Conservation (phyloP, 2,113 vertebrate species). For the Embiotoca jacksoni region DNA sequence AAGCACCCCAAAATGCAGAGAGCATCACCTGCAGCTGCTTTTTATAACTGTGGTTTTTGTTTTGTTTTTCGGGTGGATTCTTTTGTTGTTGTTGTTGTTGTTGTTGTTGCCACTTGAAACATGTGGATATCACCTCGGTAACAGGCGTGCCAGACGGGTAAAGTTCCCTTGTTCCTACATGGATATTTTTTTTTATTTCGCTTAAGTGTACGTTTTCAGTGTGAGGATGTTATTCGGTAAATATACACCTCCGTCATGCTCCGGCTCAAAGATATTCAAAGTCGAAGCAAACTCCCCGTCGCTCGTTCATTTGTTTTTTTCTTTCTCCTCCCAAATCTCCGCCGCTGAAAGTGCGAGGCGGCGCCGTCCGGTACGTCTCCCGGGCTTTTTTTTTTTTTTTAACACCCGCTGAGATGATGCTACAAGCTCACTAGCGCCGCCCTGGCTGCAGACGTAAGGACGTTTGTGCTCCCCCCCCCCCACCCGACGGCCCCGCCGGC, state of each 20-base stretch:
- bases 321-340: background rate
- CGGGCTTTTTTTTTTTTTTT: background rate
- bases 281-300: conserved; percentile 13
- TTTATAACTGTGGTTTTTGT: background rate
- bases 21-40: conserved; percentile 17
- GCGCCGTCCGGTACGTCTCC: background rate
- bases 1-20: conserved; percentile 23
- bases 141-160: conserved; percentile 16
- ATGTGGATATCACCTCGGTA: conserved; percentile 8
- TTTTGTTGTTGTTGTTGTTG: background rate
- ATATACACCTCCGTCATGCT: conserved; percentile 1
- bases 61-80: background rate
- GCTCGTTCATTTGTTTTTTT: background rate
- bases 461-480: conserved; percentile 63
- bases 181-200: conserved; percentile 19
- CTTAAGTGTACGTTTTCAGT: conserved; percentile 21
- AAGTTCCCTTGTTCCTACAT: conserved; percentile 15
- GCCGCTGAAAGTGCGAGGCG: background rate
- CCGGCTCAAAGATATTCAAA: background rate
- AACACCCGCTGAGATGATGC: conserved; percentile 8
- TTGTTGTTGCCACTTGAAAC: background rate
- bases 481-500: background rate
- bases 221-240: conserved; percentile 22
- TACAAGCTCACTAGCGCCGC: conserved; percentile 35
- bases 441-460: conserved; percentile 28